phyloP scores from a whole-genome alignment of 2,888 invertebrate genomes.

The Mesoligia furuncula region DNA sequence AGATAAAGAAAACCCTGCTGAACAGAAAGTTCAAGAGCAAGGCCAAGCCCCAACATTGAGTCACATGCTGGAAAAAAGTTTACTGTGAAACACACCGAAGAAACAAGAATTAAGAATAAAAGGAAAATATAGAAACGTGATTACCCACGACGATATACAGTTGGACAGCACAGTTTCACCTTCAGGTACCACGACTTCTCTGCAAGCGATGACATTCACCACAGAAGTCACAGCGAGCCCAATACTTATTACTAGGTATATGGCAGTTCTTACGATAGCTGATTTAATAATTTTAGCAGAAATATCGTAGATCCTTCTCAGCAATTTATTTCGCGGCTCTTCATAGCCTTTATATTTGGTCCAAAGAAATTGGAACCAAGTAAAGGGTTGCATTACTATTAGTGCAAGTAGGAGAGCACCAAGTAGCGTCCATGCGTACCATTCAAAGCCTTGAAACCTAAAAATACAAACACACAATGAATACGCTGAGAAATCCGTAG shows the following conservation, averaged over 20 bases:
- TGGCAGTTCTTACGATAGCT: conserved; percentile 90
- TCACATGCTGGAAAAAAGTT: conserved; percentile 92
- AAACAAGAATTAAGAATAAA: background rate
- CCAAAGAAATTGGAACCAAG: conserved; percentile 95
- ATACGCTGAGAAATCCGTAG: background rate
- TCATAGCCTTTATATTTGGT: conserved; percentile 86
- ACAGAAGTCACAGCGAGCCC: conserved; percentile 92
- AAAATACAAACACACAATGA: conserved; percentile 52
- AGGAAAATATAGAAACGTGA: conserved; percentile 60
- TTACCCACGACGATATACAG: conserved; percentile 89
- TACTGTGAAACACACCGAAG: conserved; percentile 34
- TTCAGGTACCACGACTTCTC: conserved; percentile 72
- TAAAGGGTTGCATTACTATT: conserved; percentile 91
- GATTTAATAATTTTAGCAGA: conserved; percentile 92
- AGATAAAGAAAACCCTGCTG: conserved; percentile 95
- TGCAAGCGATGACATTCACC: conserved; percentile 91
- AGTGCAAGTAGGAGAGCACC: conserved; percentile 72
- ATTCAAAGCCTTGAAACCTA: conserved; percentile 79
- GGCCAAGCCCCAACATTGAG: conserved; percentile 92
- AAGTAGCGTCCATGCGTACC: conserved; percentile 80
- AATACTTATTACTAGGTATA: conserved; percentile 92
- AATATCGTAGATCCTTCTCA: conserved; percentile 91
- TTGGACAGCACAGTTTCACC: conserved; percentile 80
- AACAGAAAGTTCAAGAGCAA: conserved; percentile 95
- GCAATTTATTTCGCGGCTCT: conserved; percentile 88